Conservation (phyloP, 2,113 vertebrate species). For the Theristicus caerulescens region DNA sequence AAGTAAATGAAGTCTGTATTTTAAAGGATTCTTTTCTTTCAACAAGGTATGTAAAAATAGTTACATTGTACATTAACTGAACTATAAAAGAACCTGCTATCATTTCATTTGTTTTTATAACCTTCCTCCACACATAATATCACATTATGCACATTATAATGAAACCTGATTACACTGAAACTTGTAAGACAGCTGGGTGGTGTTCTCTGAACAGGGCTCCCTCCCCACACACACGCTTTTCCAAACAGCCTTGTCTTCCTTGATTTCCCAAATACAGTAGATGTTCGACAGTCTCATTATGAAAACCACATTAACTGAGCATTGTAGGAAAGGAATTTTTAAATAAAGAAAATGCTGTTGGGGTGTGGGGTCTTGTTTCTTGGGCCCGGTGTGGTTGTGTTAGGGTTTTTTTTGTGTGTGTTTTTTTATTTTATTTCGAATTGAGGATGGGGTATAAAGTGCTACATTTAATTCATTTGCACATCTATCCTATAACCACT, state of each 20-base stretch:
- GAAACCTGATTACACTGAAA: slow-evolving; percentile 44
- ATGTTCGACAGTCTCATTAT: slow-evolving; percentile 9
- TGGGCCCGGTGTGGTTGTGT: accelerated
- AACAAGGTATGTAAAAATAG: neutral
- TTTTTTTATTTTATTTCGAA: neutral
- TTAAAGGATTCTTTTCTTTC: neutral
- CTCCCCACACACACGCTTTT: neutral
- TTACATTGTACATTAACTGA: neutral
- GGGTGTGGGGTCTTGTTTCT: neutral
- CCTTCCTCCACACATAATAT: neutral
- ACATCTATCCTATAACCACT: neutral
- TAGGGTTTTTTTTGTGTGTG: accelerated
- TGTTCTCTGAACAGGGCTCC: neutral
- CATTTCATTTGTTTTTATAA: slow-evolving; percentile 45
- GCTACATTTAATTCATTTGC: neutral
- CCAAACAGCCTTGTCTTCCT: slow-evolving; percentile 39
- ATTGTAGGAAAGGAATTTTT: neutral
- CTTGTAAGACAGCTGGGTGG: slow-evolving; percentile 11
- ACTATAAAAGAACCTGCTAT: neutral
- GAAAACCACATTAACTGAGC: slow-evolving; percentile 7
- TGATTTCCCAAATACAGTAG: slow-evolving; percentile 38
- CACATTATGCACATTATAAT: slow-evolving; percentile 3
- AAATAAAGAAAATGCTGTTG: neutral
- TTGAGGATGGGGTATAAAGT: neutral
- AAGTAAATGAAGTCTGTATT: neutral